phyloP scores from a whole-genome alignment of 1,140 invertebrate species.

The Idris sp. region DNA sequence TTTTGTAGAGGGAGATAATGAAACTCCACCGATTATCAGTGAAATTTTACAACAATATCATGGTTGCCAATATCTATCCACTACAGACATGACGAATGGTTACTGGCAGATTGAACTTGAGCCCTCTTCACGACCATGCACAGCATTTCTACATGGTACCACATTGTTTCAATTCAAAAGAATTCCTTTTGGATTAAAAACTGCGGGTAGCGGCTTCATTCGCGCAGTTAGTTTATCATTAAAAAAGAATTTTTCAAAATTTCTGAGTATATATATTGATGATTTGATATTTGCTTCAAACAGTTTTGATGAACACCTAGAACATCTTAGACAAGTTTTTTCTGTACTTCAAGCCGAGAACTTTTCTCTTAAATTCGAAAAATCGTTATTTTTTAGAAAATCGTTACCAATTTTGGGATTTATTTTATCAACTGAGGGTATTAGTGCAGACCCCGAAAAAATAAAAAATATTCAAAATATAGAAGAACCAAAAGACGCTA shows the following conservation, averaged over 20 bases:
- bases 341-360: too few species aligned
- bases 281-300: too few species aligned
- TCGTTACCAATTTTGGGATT: slow-evolving; percentile 4
- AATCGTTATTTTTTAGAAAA: too few species aligned
- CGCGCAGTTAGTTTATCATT: neutral
- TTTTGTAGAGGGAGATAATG: neutral
- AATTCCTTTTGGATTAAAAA: neutral
- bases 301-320: too few species aligned
- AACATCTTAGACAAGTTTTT: too few species aligned
- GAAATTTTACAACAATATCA: neutral
- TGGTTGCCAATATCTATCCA: neutral
- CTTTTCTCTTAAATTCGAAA: too few species aligned
- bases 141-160: neutral
- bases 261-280: neutral
- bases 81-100: neutral
- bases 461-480: slow-evolving; percentile 62
- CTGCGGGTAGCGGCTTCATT: neutral
- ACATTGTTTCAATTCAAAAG: neutral
- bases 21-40: neutral
- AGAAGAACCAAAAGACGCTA: slow-evolving; percentile 60
- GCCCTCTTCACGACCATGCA: neutral
- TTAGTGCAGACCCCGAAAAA: slow-evolving; percentile 66
- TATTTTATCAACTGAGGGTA: slow-evolving; percentile 45
- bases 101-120: neutral
- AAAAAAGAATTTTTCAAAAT: neutral